Percentiles rank a stretch among this genome's conserved stretches.
Evolutionary conservation across 2,888 invertebrate species (phyloP).

Genomic region (Cryptus viduatorius): DNA sequence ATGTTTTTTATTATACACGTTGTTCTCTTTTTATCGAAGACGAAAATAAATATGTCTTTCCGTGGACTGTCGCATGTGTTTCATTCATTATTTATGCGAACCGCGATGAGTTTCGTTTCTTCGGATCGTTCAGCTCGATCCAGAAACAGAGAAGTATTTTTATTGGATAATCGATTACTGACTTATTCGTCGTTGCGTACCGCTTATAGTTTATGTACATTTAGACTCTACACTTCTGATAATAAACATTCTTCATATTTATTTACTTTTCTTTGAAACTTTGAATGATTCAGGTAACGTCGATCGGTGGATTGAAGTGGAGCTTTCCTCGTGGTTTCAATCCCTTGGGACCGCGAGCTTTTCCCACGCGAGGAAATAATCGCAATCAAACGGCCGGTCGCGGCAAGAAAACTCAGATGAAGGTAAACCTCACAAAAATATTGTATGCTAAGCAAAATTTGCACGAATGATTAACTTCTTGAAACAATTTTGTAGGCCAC

Average conservation of each 20-base stretch:
- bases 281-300: slow-evolving; percentile 82
- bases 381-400: slow-evolving; percentile 79
- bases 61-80: slow-evolving; percentile 24
- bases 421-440: slow-evolving; percentile 74
- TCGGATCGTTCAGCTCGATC: slow-evolving; percentile 4
- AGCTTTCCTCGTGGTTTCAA: slow-evolving; percentile 77
- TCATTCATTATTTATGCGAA: slow-evolving; percentile 14
- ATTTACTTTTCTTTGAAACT: neutral
- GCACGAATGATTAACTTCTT: neutral
- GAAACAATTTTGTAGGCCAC: slow-evolving; percentile 76
- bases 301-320: slow-evolving; percentile 83
- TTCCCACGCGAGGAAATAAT: slow-evolving; percentile 79
- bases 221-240: neutral
- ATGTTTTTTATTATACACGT: slow-evolving; percentile 26
- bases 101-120: neutral
- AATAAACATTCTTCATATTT: neutral
- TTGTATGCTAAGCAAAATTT: slow-evolving; percentile 43
- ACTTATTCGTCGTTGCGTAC: neutral
- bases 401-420: slow-evolving; percentile 83
- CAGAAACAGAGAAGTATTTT: slow-evolving; percentile 32
- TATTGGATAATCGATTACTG: neutral
- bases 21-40: slow-evolving; percentile 4
- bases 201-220: neutral
- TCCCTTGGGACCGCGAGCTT: slow-evolving; percentile 79
- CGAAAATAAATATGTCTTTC: slow-evolving; percentile 22